Conservation (phyloP, 2,797 vertebrate genomes). For the Cyclopterus lumpus region DNA sequence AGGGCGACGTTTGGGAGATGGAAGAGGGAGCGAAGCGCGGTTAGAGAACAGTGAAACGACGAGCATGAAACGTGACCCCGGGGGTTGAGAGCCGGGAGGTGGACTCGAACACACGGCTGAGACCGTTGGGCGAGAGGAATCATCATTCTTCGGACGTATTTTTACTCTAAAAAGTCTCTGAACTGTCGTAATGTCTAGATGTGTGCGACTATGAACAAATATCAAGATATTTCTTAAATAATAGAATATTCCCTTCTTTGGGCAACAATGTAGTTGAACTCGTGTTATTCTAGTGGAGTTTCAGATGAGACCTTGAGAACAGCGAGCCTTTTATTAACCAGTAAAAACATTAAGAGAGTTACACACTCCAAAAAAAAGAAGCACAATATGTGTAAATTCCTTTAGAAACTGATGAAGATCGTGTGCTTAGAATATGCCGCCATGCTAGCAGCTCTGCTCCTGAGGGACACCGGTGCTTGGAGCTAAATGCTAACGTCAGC, state of each 20-base stretch:
- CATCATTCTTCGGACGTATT: no score
- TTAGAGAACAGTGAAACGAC: constrained; percentile 40
- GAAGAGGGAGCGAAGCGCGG: constrained; percentile 35
- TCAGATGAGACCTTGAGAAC: neutral
- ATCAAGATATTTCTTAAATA: neutral
- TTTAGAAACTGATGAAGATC: neutral
- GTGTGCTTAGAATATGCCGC: neutral
- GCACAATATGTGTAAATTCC: neutral
- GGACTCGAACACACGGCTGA: constrained; percentile 12
- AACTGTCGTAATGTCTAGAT: neutral
- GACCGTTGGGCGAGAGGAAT: neutral
- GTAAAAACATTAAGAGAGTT: neutral
- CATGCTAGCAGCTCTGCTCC: neutral
- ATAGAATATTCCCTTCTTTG: neutral
- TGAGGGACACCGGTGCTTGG: neutral
- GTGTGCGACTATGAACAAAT: neutral
- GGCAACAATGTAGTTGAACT: no score
- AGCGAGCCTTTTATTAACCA: neutral
- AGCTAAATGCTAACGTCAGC: neutral
- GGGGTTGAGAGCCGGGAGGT: constrained; percentile 21
- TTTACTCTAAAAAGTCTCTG: neutral
- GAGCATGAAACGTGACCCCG: constrained; percentile 35
- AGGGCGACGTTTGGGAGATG: constrained; percentile 23
- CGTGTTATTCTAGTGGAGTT: neutral
- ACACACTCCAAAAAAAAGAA: neutral